Evolutionary conservation across 2,797 vertebrate genomes (phyloP), one percentile per base, ranked within the genome.

Genomic region (Steatocranus sp.): DNA sequence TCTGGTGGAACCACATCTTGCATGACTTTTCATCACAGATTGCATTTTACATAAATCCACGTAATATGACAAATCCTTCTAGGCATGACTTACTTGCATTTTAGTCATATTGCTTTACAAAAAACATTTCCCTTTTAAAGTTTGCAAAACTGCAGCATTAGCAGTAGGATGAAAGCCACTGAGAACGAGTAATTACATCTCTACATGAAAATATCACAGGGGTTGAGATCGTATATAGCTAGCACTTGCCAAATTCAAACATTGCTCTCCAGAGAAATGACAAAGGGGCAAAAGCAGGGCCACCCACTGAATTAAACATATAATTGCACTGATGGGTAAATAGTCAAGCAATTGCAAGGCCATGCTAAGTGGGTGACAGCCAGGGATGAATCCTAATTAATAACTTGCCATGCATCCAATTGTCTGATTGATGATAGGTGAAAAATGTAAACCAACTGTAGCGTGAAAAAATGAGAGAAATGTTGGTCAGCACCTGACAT

Each of bases 271-370:
- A 80, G 70, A 83, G 78, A 84, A 86, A 89, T 81, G 49, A 84
- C 83, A 87, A n/a, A 1, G 70, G 66, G 78, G 36, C 66, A 78
- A 77, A 82, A 17, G 9, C 66, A 79, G 63, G 76, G 43, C 23
- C 78, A 83, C 74, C 73, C 83, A 81, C 74, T 93, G 84, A 93
- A 94, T 93, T 87, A 94, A 92, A 91, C 87, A 90, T 93, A 81
- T 90, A 90, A 89, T 93, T 91, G 73, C 81, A 79, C 30, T 78
- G 76, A 89, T 85, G 79, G 81, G 85, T 92, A 91, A 92, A 92
- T 88, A 90, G 83, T 89, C 81, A 81, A 86, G 84, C 83, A 76
- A 68, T 86, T 89, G 77, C 81, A 85, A 80, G 79, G 70, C 81
- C 83, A 87, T 87, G 82, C 80, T 88, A 91, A 92, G 68, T 79